Evolutionary conservation across 2,888 invertebrate species (phyloP).

Genomic region (Patella depressa): DNA sequence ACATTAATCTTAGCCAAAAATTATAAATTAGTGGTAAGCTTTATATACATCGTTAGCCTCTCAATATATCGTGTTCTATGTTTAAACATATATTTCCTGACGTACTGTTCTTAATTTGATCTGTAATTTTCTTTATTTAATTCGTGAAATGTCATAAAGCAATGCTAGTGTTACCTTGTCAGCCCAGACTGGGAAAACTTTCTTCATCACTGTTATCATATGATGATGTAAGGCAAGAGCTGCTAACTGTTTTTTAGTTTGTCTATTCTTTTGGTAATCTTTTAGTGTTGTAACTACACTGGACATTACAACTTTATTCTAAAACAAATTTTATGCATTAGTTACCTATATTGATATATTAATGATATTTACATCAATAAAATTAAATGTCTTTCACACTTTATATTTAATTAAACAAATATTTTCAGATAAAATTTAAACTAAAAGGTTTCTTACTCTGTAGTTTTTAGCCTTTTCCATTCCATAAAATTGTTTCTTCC

Average conservation of each 20-base stretch:
- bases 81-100: too few relatives aligned
- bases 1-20: not conserved
- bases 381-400: not conserved
- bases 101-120: too few relatives aligned
- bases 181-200: constrained; percentile 54
- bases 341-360: not conserved
- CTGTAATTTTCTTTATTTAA: too few relatives aligned
- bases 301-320: constrained; percentile 45
- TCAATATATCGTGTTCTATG: too few relatives aligned
- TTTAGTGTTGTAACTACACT: constrained; percentile 43
- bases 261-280: constrained; percentile 45
- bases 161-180: constrained; percentile 43
- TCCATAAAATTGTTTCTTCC: constrained; percentile 38
- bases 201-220: constrained; percentile 41
- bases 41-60: not conserved
- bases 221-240: constrained; percentile 43
- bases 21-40: not conserved
- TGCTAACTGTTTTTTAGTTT: constrained; percentile 45
- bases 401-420: not conserved
- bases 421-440: not conserved
- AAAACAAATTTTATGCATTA: constrained; percentile 18
- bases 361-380: not conserved
- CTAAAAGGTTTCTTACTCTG: constrained; percentile 40
- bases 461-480: constrained; percentile 45
- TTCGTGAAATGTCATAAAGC: not conserved